Percentiles rank a stretch among this genome's conserved stretches.
These are phyloP conservation scores for Platyrinchus mystaceus DNA, from an alignment of 2,797 vertebrate species.

Conservation along the genomic window DNA sequence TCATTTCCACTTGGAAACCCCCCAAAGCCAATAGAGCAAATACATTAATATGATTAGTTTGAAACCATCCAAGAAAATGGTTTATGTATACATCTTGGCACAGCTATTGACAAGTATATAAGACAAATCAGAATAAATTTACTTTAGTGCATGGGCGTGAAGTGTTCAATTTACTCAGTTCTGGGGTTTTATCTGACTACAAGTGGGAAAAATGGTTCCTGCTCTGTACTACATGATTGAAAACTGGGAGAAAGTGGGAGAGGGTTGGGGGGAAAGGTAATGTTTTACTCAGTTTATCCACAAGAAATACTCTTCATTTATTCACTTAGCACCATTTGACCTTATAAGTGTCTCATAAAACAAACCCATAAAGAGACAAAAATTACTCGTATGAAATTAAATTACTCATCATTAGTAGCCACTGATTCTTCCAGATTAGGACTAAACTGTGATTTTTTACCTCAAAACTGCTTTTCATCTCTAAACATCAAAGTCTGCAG, in stretches of 20 bases:
- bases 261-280: not conserved
- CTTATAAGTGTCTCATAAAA: constrained; percentile 1
- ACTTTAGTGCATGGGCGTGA: constrained; percentile 7
- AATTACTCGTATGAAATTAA: constrained; percentile 6
- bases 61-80: constrained; percentile 73
- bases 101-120: constrained; percentile 59
- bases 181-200: not conserved
- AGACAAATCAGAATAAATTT: constrained; percentile 72
- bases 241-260: not conserved
- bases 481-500: constrained; percentile 51
- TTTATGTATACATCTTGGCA: constrained; percentile 75
- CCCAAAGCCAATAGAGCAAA: constrained; percentile 64
- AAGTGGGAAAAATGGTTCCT: not conserved
- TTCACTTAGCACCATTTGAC: constrained; percentile 18
- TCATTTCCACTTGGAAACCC: constrained; percentile 67
- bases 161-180: not conserved
- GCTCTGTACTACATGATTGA: not conserved
- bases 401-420: constrained; percentile 49
- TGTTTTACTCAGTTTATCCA: not conserved
- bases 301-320: not conserved
- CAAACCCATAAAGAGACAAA: constrained; percentile 35
- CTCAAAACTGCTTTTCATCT: constrained; percentile 61
- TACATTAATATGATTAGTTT: constrained; percentile 65
- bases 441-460: constrained; percentile 54
- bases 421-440: constrained; percentile 47